Base-by-base conservation (phyloP, 2,797 vertebrate genomes). In the Jordanella pulchra region DNA sequence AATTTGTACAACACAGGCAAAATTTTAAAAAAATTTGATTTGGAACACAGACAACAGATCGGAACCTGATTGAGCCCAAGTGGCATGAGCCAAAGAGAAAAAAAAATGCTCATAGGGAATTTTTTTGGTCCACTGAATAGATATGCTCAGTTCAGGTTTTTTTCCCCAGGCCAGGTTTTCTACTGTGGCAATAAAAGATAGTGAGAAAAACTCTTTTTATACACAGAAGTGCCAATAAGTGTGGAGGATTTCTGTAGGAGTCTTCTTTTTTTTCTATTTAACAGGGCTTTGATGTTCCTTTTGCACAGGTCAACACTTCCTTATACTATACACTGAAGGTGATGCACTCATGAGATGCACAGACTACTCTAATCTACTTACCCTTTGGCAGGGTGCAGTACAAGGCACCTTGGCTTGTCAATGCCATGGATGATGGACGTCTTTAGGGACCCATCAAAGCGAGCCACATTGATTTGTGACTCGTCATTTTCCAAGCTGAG, bases 401-500 rank as follows among this genome's bases (percentile, higher is more conserved):
- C 95, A 84, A 99, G 95, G 87, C 96, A 97, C 83, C 97, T 97
- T 48, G 98, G 97, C 75, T 97, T 98, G 93, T 99, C 98, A 1
- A 99, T 98, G 87, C 98, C 98, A 12, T 99, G 97, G 90, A 99
- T 96, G 93, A 99, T 95, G 79, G 97, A 97, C 67, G 98, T 98
- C 95, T 98, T 99, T 90, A 99, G 94, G 87, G 98, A 99, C 27
- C 98, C 98, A 56, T 99, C 97, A 86, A 99, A 95, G 83, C 94
- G 95, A 73, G 98, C 98, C 85, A 97, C 97, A 58, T 99, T 99
- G 93, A 99, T 97, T 92, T 99, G 98, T 0, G 97, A 98, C 95
- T 99, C 98, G 86, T 99, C 98, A 84, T 97, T 97, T 91, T 99
- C 98, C 3, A 97, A 97, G 87, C 98, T 99, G 89, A 99, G 96